Evolutionary conservation across 2,888 invertebrate genomes (phyloP).

Genomic region (Acrobasis suavella): DNA sequence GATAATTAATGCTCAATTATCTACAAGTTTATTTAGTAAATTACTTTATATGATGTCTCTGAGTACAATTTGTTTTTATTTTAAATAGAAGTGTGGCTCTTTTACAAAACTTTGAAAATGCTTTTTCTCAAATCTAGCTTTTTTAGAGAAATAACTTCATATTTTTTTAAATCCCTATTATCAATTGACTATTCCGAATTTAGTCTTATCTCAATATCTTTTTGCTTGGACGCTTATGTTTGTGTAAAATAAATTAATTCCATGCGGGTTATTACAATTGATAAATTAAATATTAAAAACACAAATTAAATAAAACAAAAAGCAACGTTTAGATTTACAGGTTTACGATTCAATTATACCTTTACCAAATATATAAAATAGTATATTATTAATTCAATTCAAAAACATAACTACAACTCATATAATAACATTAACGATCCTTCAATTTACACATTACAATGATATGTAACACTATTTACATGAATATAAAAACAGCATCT

Average conservation of each 20-base stretch:
- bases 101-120: too few species aligned
- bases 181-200: too few species aligned
- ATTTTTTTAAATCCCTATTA: too few species aligned
- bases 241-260: conserved; percentile 20
- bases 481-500: conserved; percentile 40
- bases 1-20: too few species aligned
- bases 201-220: too few species aligned
- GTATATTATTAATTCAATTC: neutral
- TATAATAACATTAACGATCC: conserved; percentile 31
- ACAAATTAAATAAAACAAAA: conserved; percentile 29
- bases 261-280: conserved; percentile 12
- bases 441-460: conserved; percentile 54
- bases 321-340: conserved; percentile 32
- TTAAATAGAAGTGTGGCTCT: too few species aligned
- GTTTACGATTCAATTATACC: neutral
- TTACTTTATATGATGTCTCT: too few species aligned
- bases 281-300: conserved; percentile 29
- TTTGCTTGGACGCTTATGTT: neutral
- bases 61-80: too few species aligned
- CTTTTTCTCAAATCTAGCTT: too few species aligned
- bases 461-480: conserved; percentile 72
- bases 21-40: too few species aligned
- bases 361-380: conserved; percentile 1
- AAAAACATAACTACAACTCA: conserved; percentile 30
- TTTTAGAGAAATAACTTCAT: too few species aligned